Evolutionary conservation across 2,113 vertebrate species (phyloP), one percentile per base, ranked within the genome.

Genomic region (Capricornis sumatraensis): DNA sequence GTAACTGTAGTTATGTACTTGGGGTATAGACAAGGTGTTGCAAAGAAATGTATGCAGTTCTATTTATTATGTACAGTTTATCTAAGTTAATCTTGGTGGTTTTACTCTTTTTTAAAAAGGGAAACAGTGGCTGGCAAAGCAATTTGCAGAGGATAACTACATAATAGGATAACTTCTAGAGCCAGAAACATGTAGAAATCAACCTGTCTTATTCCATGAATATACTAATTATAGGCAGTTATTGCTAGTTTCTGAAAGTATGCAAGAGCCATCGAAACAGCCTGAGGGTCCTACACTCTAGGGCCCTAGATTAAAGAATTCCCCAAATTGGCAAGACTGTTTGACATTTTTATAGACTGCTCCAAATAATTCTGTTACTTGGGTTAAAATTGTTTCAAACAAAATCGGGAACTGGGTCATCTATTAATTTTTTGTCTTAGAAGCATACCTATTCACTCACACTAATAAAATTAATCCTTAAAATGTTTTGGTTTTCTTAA

Each of bases 341-440:
- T 92, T 96, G 94, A 97, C 95, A 96, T 96, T 95, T 96, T 95
- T 94, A 95, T 98, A 94, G 90, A 94, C 50, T 88, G 58, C 53
- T 96, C 74, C 45, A 96, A 89, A 89, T 91, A 87, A 93, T 71
- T 96, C 60, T 50, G 17, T 92, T 95, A 83, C 79, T 96, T 87
- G 14, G 40, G 25, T 96, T 98, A 87, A 97, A 87, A 47, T 62
- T 89, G 58, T 97, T 96, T 89, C 58, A 96, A 64, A 67, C 6
- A 47, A 94, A 96, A 94, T 47, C 30, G 81, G 83, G 47, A 97
- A 30, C 85, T 60, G 33, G 57, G 58, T 87, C 50, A 94, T 71
- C 67, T 87, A n/a, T 78, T 96, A 90, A 85, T 94, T 94, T 96
- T 86, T 36, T 86, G 50, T 81, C 67, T 83, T 94, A 82, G 25